Evolutionary conservation across 2,113 vertebrate species (phyloP).

Genomic region (Aspiorhynchus laticeps): DNA sequence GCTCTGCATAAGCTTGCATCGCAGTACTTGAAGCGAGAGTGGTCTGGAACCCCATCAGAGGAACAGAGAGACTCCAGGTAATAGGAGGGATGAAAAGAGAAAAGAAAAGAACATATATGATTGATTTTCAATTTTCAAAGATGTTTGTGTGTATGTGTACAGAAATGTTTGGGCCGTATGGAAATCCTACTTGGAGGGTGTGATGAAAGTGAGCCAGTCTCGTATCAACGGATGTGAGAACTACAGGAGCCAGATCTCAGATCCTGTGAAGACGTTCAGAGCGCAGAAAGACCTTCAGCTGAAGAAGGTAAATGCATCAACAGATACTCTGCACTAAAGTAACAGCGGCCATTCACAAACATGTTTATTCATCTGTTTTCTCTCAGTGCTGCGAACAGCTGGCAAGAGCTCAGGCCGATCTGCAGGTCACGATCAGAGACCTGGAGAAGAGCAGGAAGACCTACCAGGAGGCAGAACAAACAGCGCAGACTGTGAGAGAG

Average conservation of each 20-base stretch:
- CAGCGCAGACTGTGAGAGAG: conserved; percentile 86
- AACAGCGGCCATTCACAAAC: not conserved
- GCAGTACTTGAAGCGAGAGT: conserved; percentile 94
- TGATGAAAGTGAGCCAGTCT: conserved; percentile 89
- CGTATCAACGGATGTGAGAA: conserved; percentile 89
- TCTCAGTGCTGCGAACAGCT: conserved; percentile 84
- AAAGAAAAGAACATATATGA: not conserved
- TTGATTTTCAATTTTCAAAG: not conserved
- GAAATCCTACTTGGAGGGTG: conserved; percentile 90
- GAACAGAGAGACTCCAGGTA: conserved; percentile 88
- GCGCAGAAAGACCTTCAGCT: conserved; percentile 93
- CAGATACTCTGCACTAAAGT: not conserved
- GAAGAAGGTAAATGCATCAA: conserved; percentile 81
- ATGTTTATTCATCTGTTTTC: not conserved
- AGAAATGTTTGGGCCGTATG: conserved; percentile 94
- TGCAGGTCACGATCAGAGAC: conserved; percentile 88
- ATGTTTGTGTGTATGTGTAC: conserved; percentile 35
- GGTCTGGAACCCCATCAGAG: conserved; percentile 83
- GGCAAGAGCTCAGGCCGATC: conserved; percentile 83
- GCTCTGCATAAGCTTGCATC: conserved; percentile 93
- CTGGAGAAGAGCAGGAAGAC: conserved; percentile 89
- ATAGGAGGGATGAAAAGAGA: not conserved
- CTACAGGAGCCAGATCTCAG: conserved; percentile 89
- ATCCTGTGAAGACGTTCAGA: conserved; percentile 86
- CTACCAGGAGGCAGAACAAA: conserved; percentile 88